phyloP scores from a whole-genome alignment of 2,797 vertebrate genomes.

The Nannoperca obscura region DNA sequence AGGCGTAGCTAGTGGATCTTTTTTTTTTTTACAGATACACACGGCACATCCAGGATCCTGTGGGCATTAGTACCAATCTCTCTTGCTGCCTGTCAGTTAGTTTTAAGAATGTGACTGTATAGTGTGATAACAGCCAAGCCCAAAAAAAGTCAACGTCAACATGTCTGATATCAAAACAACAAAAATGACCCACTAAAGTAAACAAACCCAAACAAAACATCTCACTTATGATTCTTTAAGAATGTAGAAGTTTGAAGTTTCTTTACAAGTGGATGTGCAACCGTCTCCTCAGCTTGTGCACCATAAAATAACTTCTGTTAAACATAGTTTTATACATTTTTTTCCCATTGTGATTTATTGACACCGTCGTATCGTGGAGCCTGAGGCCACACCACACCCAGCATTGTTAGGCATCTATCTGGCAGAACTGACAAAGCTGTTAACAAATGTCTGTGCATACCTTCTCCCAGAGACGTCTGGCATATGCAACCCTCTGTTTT shows the following conservation, averaged over 20 bases:
- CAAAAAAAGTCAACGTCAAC: slow-evolving; percentile 3
- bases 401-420: slow-evolving; percentile 34
- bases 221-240: slow-evolving; percentile 25
- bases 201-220: slow-evolving; percentile 37
- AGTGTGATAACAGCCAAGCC: slow-evolving; percentile 49
- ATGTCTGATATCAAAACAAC: slow-evolving; percentile 37
- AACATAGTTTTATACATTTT: no score
- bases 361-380: neutral
- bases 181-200: slow-evolving; percentile 59
- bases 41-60: slow-evolving; percentile 17
- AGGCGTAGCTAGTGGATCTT: slow-evolving; percentile 11
- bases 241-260: slow-evolving; percentile 12
- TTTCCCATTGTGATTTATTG: neutral
- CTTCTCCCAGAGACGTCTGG: slow-evolving; percentile 8
- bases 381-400: slow-evolving; percentile 13
- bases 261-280: neutral
- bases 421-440: slow-evolving; percentile 9
- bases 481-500: slow-evolving; percentile 3
- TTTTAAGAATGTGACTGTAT: slow-evolving; percentile 15
- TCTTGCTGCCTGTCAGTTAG: slow-evolving; percentile 40
- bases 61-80: slow-evolving; percentile 34
- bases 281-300: neutral
- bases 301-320: neutral
- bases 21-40: neutral
- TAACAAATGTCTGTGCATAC: slow-evolving; percentile 11